Evolutionary conservation across 2,113 vertebrate species (phyloP).

Genomic region (Casuarius casuarius): DNA sequence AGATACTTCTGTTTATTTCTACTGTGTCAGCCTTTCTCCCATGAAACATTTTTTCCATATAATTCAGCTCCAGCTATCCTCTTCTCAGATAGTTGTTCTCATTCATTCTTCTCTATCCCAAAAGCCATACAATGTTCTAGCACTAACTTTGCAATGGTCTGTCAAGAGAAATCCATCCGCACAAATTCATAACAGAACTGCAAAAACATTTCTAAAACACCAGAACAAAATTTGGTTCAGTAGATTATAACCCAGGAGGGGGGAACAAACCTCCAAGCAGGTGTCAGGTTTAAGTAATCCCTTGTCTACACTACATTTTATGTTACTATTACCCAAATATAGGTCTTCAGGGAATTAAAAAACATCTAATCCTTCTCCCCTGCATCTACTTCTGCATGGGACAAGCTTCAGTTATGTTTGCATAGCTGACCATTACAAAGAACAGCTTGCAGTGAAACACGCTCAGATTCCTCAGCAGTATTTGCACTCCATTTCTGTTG

Average conservation of each 20-base stretch:
- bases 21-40: not conserved
- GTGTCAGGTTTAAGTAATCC: not conserved
- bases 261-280: fast-evolving
- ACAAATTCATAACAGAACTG: not conserved
- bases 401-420: too few relatives aligned
- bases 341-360: not conserved
- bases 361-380: not conserved
- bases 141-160: not conserved
- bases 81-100: not conserved
- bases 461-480: not conserved
- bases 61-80: not conserved
- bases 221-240: not conserved
- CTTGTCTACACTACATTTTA: not conserved
- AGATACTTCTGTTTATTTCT: not conserved
- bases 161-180: fast-evolving
- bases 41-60: not conserved
- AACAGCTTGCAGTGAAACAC: not conserved
- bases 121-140: not conserved
- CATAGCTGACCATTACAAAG: not conserved
- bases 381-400: not conserved
- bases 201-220: not conserved
- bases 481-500: not conserved
- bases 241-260: fast-evolving
- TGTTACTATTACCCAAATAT: too few relatives aligned
- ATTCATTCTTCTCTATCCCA: not conserved